Conservation (phyloP, 2,888 invertebrate genomes). For the Cataglyphis livida region DNA sequence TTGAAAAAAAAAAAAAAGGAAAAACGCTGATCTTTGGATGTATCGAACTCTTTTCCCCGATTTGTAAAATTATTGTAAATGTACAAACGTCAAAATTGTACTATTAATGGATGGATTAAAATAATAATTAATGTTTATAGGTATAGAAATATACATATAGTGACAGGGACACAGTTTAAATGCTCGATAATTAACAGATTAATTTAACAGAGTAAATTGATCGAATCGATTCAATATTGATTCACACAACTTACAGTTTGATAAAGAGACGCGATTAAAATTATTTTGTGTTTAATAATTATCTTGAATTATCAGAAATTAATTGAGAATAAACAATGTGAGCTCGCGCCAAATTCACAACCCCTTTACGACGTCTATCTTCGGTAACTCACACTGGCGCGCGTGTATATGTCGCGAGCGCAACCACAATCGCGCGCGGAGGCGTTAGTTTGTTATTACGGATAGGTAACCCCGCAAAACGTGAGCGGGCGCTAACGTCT, state of each 20-base stretch:
- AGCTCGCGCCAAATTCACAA: not conserved
- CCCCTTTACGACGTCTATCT: not conserved
- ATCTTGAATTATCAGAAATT: not conserved
- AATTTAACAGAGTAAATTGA: not conserved
- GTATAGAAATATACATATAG: not conserved
- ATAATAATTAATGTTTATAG: not conserved
- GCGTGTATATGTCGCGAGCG: conserved; percentile 16
- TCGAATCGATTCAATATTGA: not conserved
- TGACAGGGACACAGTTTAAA: not conserved
- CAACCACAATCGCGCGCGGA: conserved; percentile 58
- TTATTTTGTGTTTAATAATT: not conserved
- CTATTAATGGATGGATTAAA: not conserved
- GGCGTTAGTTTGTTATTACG: conserved; percentile 78
- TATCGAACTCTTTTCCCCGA: not conserved
- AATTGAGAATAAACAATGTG: not conserved
- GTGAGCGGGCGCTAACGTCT: conserved; percentile 81
- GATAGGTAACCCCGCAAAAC: conserved; percentile 75
- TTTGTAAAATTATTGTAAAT: not conserved
- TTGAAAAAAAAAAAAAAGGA: conserved; percentile 18
- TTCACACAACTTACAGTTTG: not conserved
- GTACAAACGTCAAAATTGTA: not conserved
- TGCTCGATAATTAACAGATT: not conserved
- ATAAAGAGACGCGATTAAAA: not conserved
- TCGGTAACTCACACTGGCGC: conserved; percentile 3
- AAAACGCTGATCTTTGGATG: not conserved